phyloP scores from a whole-genome alignment of 2,888 invertebrate genomes.

The Drosophila paucipuncta region DNA sequence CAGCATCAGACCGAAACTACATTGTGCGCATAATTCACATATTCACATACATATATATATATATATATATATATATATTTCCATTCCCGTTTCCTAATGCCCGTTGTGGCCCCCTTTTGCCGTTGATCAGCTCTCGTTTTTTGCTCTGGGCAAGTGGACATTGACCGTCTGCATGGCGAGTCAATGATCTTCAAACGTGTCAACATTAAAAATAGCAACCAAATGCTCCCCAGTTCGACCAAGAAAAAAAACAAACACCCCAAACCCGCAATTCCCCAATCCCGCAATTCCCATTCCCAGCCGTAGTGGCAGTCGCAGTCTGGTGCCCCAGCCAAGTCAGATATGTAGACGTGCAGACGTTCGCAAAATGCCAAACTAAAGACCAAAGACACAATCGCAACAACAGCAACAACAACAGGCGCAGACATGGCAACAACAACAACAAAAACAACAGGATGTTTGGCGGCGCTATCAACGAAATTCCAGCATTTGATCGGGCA shows the following conservation, averaged over 20 bases:
- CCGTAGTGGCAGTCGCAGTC: constrained; percentile 37
- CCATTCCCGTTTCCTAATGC: constrained; percentile 23
- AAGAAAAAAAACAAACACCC: background rate
- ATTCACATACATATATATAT: constrained; percentile 16
- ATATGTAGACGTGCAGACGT: constrained; percentile 79
- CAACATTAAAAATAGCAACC: constrained; percentile 79
- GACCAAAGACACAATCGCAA: constrained; percentile 70
- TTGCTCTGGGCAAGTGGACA: constrained; percentile 68
- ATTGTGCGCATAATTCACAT: constrained; percentile 71
- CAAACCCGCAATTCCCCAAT: constrained; percentile 22
- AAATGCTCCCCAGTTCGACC: constrained; percentile 56
- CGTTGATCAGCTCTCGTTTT: constrained; percentile 12
- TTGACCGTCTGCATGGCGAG: constrained; percentile 74
- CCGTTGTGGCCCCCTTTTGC: constrained; percentile 5
- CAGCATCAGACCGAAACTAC: constrained; percentile 54
- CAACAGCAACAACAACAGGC: constrained; percentile 41
- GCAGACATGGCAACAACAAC: constrained; percentile 34
- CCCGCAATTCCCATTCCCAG: constrained; percentile 13
- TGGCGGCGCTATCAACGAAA: constrained; percentile 80
- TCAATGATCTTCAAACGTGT: constrained; percentile 81
- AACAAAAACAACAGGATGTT: constrained; percentile 72
- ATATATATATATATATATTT: background rate
- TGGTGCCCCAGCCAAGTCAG: constrained; percentile 52
- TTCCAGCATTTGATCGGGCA: constrained; percentile 74
- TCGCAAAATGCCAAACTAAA: constrained; percentile 76